Base-by-base conservation (phyloP, 2,113 vertebrate genomes). In the Dendrocopos noguchii region DNA sequence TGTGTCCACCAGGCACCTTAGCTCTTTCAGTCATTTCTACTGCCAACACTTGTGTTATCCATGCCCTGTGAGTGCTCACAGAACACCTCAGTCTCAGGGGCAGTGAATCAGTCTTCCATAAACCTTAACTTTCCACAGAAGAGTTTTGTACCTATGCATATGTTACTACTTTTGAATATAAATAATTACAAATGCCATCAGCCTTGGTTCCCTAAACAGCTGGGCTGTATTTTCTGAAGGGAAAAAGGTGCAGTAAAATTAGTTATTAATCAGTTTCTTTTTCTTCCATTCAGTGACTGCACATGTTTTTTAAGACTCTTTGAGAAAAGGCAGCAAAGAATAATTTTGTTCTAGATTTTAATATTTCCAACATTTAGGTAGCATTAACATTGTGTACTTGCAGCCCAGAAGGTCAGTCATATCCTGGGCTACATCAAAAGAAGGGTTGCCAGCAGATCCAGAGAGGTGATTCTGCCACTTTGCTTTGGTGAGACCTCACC, bases 41-140 rank as follows among this genome's bases (percentile, higher is more conserved):
- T 34, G 29, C 10, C 14, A 34, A 12, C 15, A 28, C 31, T 57
- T 80, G 6, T 44, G 12, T 27, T 61, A 10, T 33, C 17, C 2
- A 0, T 36, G 16, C 20, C 21, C 15, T 39, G 31, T 0, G 2
- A 46, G 0, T 61, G 36, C 56, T n/a, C 4, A 61, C 22, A 52
- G 31, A 59, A 9, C 22, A 50, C 22, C 20, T 70, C 21, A 55
- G 18, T 17, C 15, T 46, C 39, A 39, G 15, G 8, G 15, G 15
- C 11, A 34, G 10, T 4, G 4, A 63, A 27, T 1, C 67, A 11
- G 65, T 50, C 24, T 65, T 74, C 33, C 76, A 56, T 6, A 64
- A 55, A 17, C 19, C 21, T 33, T 59, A 31, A 42, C 72, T 29
- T 68, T 20, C 34, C 5, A 6, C 39, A 67, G 34, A 83, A 33